Base-by-base conservation (phyloP, 1,140 invertebrate species). In the Drosophila melanica region DNA sequence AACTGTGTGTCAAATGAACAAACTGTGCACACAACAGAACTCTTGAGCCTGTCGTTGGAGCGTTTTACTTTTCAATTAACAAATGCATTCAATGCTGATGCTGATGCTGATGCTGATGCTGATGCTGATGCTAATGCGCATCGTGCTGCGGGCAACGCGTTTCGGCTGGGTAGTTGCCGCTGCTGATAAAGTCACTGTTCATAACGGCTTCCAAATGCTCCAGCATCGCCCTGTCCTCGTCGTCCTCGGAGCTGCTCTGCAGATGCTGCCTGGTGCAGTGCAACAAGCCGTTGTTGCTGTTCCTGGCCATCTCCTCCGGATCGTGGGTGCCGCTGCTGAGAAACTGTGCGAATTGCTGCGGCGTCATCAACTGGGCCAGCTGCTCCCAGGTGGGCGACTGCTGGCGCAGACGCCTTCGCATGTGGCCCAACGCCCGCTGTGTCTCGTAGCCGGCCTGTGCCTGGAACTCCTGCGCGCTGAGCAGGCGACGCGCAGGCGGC, bases 21-120 rank as follows among this genome's bases (percentile, higher is more conserved):
- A 2, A 10, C 16, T 12, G 33, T 35, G 33, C 33, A 35, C 33
- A 9, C 8, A 35, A 3, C 2, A 9, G 33, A n/a, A 39, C 12
- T 16, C 18, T 18, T n/a, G 11, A 18, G 45, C 6, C 16, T 55
- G 30, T 3, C 48, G 44, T 53, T 60, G 14, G 39, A 12, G n/a
- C 8, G 18, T 35, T 27, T 57, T 54, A 45, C 23, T 41, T 68
- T 74, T 73, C 57, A 74, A 68, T 74, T 57, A 69, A 37, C 65
- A 57, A 74, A 50, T 69, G 64, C 37, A 27, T 57, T 64, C 58
- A 55, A 35, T 51, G 47, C 18, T 44, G 27, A 4, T 14, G 47
- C 39, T 23, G 16, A 9, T n/a, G n/a, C n/a, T n/a, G n/a, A 35
- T 51, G 47, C 18, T 44, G 27, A 4, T 14, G 47, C 39, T 23